These are phyloP conservation scores for Nothobranchius kuhntae DNA, from an alignment of 2,113 vertebrate species.

Conservation along the genomic window DNA sequence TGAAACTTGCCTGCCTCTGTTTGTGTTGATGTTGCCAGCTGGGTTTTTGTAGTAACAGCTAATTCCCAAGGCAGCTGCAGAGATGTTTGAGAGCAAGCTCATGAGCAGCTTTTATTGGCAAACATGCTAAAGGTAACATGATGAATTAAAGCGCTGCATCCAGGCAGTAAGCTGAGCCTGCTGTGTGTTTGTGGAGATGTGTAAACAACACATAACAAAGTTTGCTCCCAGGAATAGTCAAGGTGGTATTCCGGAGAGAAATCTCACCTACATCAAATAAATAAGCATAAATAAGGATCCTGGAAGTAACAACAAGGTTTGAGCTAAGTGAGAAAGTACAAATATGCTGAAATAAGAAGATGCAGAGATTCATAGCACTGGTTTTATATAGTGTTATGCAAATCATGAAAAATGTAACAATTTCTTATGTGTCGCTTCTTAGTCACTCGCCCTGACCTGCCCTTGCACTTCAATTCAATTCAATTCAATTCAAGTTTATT, in stretches of 20 bases:
- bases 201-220: conserved; percentile 14
- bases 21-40: conserved; percentile 39
- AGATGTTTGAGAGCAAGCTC: conserved; percentile 30
- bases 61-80: conserved; percentile 47
- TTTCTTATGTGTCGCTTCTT: too few species aligned
- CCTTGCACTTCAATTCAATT: too few species aligned
- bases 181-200: conserved; percentile 30
- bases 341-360: background rate
- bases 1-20: conserved; percentile 19
- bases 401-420: too few species aligned
- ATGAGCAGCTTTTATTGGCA: conserved; percentile 35
- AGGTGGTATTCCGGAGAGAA: conserved; percentile 34
- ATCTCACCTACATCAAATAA: conserved; percentile 11
- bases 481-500: too few species aligned
- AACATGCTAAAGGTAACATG: conserved; percentile 46
- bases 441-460: too few species aligned
- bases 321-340: background rate
- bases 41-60: conserved; percentile 31
- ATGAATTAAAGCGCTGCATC: conserved; percentile 43
- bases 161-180: conserved; percentile 16
- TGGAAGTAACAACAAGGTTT: conserved; percentile 15
- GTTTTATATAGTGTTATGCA: too few species aligned
- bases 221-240: conserved; percentile 36
- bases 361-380: background rate
- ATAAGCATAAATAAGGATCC: conserved; percentile 2